These are phyloP conservation scores for Psittacula cyanocephala DNA, from an alignment of 2,113 vertebrate genomes.

Conservation along the genomic window DNA sequence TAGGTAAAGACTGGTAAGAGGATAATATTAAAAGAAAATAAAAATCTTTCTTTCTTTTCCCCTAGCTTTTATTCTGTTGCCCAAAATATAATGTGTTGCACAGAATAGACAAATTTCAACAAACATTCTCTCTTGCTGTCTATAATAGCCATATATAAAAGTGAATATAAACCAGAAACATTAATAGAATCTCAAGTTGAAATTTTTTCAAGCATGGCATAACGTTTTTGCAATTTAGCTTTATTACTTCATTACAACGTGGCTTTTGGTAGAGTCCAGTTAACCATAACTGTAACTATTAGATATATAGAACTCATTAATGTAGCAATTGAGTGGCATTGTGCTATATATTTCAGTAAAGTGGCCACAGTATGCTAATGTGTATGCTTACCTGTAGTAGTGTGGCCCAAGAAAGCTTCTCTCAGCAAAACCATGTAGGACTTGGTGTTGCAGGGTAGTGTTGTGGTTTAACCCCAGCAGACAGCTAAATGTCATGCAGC, in stretches of 20 bases:
- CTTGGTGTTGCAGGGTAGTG: neutral
- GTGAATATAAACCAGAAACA: neutral
- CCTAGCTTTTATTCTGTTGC: neutral
- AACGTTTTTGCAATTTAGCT: constrained; percentile 41
- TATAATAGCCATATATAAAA: neutral
- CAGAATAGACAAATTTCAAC: neutral
- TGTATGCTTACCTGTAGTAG: neutral
- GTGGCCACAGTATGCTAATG: neutral
- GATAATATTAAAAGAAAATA: neutral
- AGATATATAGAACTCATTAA: neutral
- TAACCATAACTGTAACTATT: constrained; percentile 5
- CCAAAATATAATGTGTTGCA: neutral
- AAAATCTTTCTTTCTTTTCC: neutral
- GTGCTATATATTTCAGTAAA: neutral
- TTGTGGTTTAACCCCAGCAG: neutral
- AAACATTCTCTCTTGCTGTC: neutral
- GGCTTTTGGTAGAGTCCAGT: neutral
- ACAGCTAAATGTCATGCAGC: neutral
- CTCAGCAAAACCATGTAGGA: neutral
- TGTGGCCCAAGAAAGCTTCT: neutral
- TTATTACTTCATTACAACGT: constrained; percentile 39
- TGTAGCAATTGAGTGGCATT: neutral
- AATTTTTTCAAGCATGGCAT: constrained; percentile 21
- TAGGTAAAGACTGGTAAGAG: neutral
- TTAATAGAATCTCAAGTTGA: constrained; percentile 3